Conservation (phyloP, 2,888 invertebrate species). For the Hoplodrina ambigua region DNA sequence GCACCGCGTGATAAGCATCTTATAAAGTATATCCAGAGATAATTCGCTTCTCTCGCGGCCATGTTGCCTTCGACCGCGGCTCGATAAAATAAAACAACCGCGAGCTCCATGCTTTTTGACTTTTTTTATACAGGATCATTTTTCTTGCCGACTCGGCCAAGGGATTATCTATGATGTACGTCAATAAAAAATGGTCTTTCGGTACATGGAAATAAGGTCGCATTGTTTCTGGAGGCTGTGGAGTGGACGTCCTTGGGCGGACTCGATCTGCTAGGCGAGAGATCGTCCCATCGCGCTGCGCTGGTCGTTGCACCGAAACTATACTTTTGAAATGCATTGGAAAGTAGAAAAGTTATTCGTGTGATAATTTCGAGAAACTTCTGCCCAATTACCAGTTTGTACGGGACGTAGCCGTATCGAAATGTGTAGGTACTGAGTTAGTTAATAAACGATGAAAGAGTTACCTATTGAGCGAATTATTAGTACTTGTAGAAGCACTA, state of each 20-base stretch:
- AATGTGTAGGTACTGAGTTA: slow-evolving; percentile 16
- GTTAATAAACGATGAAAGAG: slow-evolving; percentile 13
- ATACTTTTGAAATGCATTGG: slow-evolving; percentile 89
- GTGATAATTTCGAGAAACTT: slow-evolving; percentile 74
- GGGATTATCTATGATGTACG: slow-evolving; percentile 77
- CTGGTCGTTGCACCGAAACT: slow-evolving; percentile 90
- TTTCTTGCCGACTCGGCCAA: slow-evolving; percentile 85
- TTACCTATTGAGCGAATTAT: slow-evolving; percentile 10
- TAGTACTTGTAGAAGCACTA: background rate
- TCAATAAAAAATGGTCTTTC: slow-evolving; percentile 70
- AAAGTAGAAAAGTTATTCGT: slow-evolving; percentile 86
- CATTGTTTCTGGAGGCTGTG: slow-evolving; percentile 72
- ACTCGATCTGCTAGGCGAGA: slow-evolving; percentile 90
- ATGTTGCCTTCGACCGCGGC: slow-evolving; percentile 84
- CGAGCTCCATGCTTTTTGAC: slow-evolving; percentile 82
- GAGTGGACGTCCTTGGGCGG: slow-evolving; percentile 90
- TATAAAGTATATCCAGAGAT: slow-evolving; percentile 80
- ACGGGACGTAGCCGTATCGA: slow-evolving; percentile 29
- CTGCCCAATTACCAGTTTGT: slow-evolving; percentile 56
- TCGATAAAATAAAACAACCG: slow-evolving; percentile 88
- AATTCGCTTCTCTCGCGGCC: slow-evolving; percentile 88
- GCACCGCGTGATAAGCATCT: slow-evolving; percentile 73
- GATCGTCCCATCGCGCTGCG: slow-evolving; percentile 86
- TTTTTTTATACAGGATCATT: slow-evolving; percentile 90
- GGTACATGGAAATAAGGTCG: slow-evolving; percentile 70